These are phyloP conservation scores for Papilio elwesi DNA, from an alignment of 2,888 invertebrate species.

Conservation along the genomic window DNA sequence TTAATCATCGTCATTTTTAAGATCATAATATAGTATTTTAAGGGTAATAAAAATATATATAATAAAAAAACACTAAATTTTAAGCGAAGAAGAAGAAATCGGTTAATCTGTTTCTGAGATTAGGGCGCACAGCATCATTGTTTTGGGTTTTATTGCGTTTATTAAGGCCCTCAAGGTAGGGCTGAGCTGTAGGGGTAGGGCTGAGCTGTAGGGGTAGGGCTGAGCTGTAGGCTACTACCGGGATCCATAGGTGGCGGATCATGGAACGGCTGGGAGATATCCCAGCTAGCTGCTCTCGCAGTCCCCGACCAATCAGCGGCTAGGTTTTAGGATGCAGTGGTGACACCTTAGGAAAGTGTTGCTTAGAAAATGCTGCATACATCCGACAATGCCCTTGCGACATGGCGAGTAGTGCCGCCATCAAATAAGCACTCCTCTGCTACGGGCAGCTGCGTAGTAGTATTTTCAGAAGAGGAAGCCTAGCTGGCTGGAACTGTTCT, in stretches of 20 bases:
- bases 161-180: too few species aligned
- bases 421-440: slow-evolving; percentile 14
- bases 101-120: too few species aligned
- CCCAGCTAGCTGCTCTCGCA: background rate
- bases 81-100: too few species aligned
- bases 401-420: slow-evolving; percentile 22
- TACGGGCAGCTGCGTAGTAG: background rate
- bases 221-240: slow-evolving; percentile 27
- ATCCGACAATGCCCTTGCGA: slow-evolving; percentile 14
- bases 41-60: too few species aligned
- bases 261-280: slow-evolving; percentile 32
- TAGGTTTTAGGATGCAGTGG: slow-evolving; percentile 26
- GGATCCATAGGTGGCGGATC: slow-evolving; percentile 34
- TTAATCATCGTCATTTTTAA: too few species aligned
- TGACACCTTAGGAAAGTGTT: slow-evolving; percentile 18
- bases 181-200: too few species aligned
- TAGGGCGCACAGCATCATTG: too few species aligned
- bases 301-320: slow-evolving; percentile 10
- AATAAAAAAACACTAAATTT: too few species aligned
- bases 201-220: background rate
- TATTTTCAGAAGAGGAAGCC: background rate
- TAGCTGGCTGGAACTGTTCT: too few species aligned
- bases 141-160: too few species aligned
- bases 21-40: too few species aligned
- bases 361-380: slow-evolving; percentile 25